Percentiles rank a stretch among this genome's conserved stretches.
Evolutionary conservation across 2,113 vertebrate species (phyloP).

Genomic region (Galemys pyrenaicus): DNA sequence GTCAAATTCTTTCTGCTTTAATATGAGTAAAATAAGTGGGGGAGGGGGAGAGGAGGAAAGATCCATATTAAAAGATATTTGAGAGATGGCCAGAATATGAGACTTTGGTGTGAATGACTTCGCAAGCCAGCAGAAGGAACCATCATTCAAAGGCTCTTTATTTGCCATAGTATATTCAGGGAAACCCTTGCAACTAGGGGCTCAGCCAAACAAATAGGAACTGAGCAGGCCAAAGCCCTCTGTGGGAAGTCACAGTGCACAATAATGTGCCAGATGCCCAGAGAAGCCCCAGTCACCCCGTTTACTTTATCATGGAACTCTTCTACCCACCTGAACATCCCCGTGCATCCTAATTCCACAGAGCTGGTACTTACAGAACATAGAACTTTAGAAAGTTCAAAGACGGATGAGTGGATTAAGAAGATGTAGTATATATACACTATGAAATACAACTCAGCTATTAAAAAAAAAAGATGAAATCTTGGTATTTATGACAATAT

Average conservation of each 20-base stretch:
- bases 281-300: not conserved
- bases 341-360: not conserved
- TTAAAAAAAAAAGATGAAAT: too few species aligned
- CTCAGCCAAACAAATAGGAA: not conserved
- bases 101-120: not conserved
- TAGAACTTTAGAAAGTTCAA: not conserved
- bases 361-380: not conserved
- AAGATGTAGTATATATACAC: too few species aligned
- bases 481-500: too few species aligned
- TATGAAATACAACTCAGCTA: too few species aligned
- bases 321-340: not conserved
- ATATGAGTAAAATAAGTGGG: not conserved
- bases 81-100: not conserved
- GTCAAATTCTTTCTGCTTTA: conserved; percentile 9
- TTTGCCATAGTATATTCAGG: not conserved
- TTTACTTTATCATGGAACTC: not conserved
- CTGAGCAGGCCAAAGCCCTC: not conserved
- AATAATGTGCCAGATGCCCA: not conserved
- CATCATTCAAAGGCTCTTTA: not conserved
- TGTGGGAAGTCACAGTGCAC: not conserved
- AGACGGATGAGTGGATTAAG: not conserved
- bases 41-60: too few species aligned
- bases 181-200: not conserved
- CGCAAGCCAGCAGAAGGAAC: conserved; percentile 9
- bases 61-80: conserved; percentile 1